Evolutionary conservation across 1,140 invertebrate genomes (phyloP), one percentile per base, ranked within the genome.

Genomic region (Alviniconcha marisindica): DNA sequence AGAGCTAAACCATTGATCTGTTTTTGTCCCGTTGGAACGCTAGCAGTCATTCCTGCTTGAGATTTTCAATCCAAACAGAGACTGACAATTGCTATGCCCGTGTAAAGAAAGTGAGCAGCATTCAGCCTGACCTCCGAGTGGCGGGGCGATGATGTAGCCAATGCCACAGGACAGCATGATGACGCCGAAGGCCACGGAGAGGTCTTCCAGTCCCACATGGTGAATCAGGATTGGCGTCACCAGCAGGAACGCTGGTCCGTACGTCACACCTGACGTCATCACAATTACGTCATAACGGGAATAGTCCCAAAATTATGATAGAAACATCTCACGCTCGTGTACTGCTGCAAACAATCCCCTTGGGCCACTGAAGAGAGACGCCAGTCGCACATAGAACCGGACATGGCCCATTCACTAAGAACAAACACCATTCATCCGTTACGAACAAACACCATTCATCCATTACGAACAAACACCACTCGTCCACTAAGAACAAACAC

Each of bases 221-320:
- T 60, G 40, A 21, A 80, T 80, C 31, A 80, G 78, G 21, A 80
- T 80, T 24, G 78, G 78, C 78, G 78, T 80, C 21, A 80, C 78
- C 54, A 80, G 40, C 31, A 80, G 40, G 28, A 80, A 80, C 38
- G 56, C 44, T 38, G 78, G 78, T 7, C 78, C 78, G 14, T 80
- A 80, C 21, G 78, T 80, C 33, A 66, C 0, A 69, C 78, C 78
- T 80, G 54, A 18, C 10, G 44, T 28, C 31, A 36, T 18, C 31
- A 28, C 18, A 31, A 18, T 71, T 38, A 71, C 24, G 38, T 38
- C 0, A 33, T 7, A 56, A 56, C n/a, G n/a, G 14, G n/a, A 12
- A n/a, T 56, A n/a, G 14, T 56, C 14, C 14, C 51, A 56, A 14
- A 56, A 12, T 56, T 56, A n/a, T 56, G 12, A 56, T 15, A 12